A percentile compares a stretch with the other conserved stretches of the same genome.
These are phyloP conservation scores for Glaucomys volans DNA, from an alignment of 2,113 vertebrate genomes.

Conservation along the genomic window DNA sequence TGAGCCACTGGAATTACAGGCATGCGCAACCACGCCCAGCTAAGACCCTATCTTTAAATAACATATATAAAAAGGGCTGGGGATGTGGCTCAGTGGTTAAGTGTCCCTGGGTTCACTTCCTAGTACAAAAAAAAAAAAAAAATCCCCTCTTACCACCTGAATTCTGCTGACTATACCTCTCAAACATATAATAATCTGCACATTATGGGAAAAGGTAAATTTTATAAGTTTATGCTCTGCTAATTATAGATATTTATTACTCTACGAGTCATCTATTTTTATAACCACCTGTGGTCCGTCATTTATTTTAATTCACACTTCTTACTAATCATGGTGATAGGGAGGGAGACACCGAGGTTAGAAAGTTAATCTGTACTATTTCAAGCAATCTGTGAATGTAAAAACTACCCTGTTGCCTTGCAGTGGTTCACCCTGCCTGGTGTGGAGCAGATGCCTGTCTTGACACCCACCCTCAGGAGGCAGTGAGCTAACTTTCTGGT, in stretches of 20 bases:
- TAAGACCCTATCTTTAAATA: no score
- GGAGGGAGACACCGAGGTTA: not conserved
- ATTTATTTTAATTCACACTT: slow-evolving; percentile 58
- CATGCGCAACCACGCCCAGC: no score
- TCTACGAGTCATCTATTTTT: slow-evolving; percentile 68
- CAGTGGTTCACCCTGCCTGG: not conserved
- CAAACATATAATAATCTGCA: not conserved
- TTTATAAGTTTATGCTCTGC: slow-evolving; percentile 66
- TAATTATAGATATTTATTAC: slow-evolving; percentile 64
- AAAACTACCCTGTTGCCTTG: slow-evolving; percentile 70
- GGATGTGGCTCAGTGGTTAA: no score
- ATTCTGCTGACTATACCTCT: slow-evolving; percentile 55
- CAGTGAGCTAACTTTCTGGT: not conserved
- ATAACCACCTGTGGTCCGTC: slow-evolving; percentile 61
- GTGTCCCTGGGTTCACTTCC: no score
- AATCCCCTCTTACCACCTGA: not conserved
- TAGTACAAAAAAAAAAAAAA: no score
- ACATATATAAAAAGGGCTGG: no score
- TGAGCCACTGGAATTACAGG: no score
- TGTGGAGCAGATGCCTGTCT: not conserved
- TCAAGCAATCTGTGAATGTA: slow-evolving; percentile 71
- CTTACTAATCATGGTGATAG: slow-evolving; percentile 29
- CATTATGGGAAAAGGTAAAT: slow-evolving; percentile 41
- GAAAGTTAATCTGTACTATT: slow-evolving; percentile 3
- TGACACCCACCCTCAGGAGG: not conserved